phyloP scores from a whole-genome alignment of 1,140 invertebrate genomes.

The Drosophila malerkotliana region DNA sequence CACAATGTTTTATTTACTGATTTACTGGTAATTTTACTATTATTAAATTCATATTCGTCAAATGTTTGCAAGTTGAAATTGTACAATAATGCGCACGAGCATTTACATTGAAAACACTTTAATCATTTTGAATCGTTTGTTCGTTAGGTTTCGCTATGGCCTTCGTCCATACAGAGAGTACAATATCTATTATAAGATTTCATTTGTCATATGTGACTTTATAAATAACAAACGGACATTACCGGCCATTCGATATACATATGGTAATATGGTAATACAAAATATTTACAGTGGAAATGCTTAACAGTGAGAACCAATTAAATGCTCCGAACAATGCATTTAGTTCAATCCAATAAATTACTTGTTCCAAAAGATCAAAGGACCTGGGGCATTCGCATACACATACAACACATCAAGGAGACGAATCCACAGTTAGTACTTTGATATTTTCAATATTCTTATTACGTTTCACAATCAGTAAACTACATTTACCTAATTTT shows the following conservation, averaged over 20 bases:
- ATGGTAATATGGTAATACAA: slow-evolving; percentile 50
- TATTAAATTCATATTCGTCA: slow-evolving; percentile 78
- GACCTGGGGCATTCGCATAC: slow-evolving; percentile 44
- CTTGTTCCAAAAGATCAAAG: slow-evolving; percentile 14
- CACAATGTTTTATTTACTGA: slow-evolving; percentile 30
- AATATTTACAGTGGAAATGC: slow-evolving; percentile 78
- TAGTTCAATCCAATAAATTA: slow-evolving; percentile 4
- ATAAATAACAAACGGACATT: slow-evolving; percentile 62
- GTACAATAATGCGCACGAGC: slow-evolving; percentile 65
- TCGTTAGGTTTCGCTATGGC: slow-evolving; percentile 17
- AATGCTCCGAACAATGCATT: slow-evolving; percentile 24
- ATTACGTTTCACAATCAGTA: slow-evolving; percentile 14
- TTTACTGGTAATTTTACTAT: slow-evolving; percentile 39
- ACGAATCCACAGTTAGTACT: slow-evolving; percentile 35
- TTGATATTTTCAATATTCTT: slow-evolving; percentile 18
- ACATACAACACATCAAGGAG: slow-evolving; percentile 64
- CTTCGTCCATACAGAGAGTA: slow-evolving; percentile 40
- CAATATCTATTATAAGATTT: slow-evolving; percentile 52
- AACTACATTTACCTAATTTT: slow-evolving; percentile 25
- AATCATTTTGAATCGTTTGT: slow-evolving; percentile 43
- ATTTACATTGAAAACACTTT: slow-evolving; percentile 72
- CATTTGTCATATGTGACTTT: slow-evolving; percentile 48
- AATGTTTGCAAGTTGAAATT: slow-evolving; percentile 72
- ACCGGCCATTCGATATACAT: slow-evolving; percentile 52
- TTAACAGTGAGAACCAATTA: slow-evolving; percentile 68